Conservation (phyloP, 2,888 invertebrate species). For the Timandra comae region DNA sequence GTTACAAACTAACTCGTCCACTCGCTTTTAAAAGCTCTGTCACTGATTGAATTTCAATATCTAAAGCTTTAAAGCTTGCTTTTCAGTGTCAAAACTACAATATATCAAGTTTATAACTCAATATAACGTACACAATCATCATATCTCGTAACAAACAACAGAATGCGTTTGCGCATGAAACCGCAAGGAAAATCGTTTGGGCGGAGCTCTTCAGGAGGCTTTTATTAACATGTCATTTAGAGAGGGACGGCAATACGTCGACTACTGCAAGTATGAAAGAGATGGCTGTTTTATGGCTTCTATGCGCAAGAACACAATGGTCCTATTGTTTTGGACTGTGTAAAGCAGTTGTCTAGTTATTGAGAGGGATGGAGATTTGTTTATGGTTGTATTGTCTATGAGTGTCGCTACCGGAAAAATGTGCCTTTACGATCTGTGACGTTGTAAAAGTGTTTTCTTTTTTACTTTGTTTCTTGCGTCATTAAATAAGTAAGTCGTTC, state of each 20-base stretch:
- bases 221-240: conserved; percentile 59
- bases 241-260: conserved; percentile 32
- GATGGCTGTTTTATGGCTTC: conserved; percentile 30
- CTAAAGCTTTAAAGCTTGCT: too few species aligned
- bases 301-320: conserved; percentile 42
- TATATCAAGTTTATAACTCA: too few species aligned
- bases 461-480: background rate
- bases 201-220: conserved; percentile 34
- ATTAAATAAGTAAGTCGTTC: too few species aligned
- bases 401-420: conserved; percentile 27
- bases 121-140: too few species aligned
- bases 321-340: conserved; percentile 42
- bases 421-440: conserved; percentile 11
- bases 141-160: too few species aligned
- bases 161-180: conserved; percentile 1
- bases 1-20: too few species aligned
- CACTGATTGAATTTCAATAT: too few species aligned
- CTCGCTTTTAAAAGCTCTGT: too few species aligned
- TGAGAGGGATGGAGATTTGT: conserved; percentile 29
- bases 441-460: too few species aligned
- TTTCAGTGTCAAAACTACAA: too few species aligned
- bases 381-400: conserved; percentile 33
- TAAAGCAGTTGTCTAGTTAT: conserved; percentile 39
- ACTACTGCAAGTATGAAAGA: conserved; percentile 23
- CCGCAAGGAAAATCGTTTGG: conserved; percentile 22